These are phyloP conservation scores for Erpetoichthys calabaricus DNA, from an alignment of 2,797 vertebrate species.

Conservation along the genomic window DNA sequence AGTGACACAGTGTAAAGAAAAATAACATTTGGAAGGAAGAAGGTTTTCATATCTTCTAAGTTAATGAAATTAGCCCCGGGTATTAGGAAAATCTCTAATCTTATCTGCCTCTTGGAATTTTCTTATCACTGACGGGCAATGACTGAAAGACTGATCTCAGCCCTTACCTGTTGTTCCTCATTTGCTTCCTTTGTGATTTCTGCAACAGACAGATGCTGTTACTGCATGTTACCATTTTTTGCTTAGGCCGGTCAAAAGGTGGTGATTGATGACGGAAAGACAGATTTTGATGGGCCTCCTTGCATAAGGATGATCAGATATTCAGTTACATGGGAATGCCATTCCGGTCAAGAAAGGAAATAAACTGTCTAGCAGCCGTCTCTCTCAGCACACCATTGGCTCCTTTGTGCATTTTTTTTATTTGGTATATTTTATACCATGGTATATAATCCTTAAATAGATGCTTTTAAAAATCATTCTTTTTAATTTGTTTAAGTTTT, in stretches of 20 bases:
- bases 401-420: too few relatives aligned
- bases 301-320: constrained; percentile 49
- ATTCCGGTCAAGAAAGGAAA: not conserved
- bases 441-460: too few relatives aligned
- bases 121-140: constrained; percentile 61
- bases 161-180: constrained; percentile 57
- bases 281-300: constrained; percentile 55
- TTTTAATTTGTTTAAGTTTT: too few relatives aligned
- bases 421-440: too few relatives aligned
- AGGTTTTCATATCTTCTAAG: constrained; percentile 51
- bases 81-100: constrained; percentile 55
- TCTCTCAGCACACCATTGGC: too few relatives aligned
- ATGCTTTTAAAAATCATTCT: too few relatives aligned
- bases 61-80: constrained; percentile 62
- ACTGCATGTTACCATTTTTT: constrained; percentile 56
- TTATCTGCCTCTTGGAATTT: constrained; percentile 62
- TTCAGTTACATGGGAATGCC: constrained; percentile 55
- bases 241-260: constrained; percentile 68
- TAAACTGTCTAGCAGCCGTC: too few relatives aligned
- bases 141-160: constrained; percentile 69
- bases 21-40: too few relatives aligned
- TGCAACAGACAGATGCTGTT: constrained; percentile 67
- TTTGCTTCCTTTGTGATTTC: constrained; percentile 54
- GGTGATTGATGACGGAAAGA: constrained; percentile 67
- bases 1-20: too few relatives aligned